Evolutionary conservation across 2,888 invertebrate genomes (phyloP).

Genomic region (Biston betularia): DNA sequence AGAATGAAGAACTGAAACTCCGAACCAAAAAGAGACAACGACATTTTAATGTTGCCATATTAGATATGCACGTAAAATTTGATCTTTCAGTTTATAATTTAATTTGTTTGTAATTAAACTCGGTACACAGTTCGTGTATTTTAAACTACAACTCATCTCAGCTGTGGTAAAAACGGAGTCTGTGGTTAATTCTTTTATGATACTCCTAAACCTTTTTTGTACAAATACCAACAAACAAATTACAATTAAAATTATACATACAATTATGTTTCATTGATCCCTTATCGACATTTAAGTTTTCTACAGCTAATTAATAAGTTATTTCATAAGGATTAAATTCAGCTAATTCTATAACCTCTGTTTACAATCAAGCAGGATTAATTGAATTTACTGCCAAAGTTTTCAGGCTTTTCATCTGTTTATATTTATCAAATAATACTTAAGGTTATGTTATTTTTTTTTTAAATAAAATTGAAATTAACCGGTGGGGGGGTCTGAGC

Average conservation of each 20-base stretch:
- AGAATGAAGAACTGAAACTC: too few species aligned
- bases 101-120: too few species aligned
- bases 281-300: conserved; percentile 10
- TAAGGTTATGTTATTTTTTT: conserved; percentile 17
- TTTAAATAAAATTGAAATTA: conserved; percentile 7
- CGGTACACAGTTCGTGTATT: too few species aligned
- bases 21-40: too few species aligned
- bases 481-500: conserved; percentile 31
- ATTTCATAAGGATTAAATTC: not conserved
- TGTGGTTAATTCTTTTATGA: too few species aligned
- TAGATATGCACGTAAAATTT: too few species aligned
- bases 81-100: too few species aligned
- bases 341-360: not conserved
- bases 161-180: too few species aligned
- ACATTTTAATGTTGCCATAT: too few species aligned
- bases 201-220: not conserved
- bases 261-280: conserved; percentile 10
- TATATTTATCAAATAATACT: not conserved
- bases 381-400: not conserved
- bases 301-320: not conserved
- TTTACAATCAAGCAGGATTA: not conserved
- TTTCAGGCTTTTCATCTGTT: not conserved
- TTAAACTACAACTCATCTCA: too few species aligned
- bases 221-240: not conserved
- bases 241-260: not conserved